Evolutionary conservation across 2,797 vertebrate species (phyloP).

Genomic region (Pipistrellus kuhlii): DNA sequence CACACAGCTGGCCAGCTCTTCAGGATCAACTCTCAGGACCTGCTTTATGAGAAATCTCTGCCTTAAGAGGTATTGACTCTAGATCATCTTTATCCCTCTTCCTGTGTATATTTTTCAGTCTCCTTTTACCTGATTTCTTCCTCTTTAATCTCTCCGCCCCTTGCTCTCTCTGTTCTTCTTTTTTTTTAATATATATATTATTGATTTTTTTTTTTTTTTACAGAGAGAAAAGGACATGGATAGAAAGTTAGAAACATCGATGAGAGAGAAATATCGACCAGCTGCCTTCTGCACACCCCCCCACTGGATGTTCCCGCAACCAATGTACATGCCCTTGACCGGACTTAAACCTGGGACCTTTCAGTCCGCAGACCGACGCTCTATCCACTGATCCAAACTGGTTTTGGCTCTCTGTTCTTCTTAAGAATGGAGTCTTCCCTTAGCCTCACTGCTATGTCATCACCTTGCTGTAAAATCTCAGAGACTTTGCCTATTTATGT

Average conservation of each 20-base stretch:
- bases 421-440: background rate
- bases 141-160: background rate
- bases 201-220: no score
- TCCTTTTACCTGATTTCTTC: background rate
- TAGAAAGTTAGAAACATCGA: no score
- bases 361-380: no score
- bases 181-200: no score
- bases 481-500: constrained; percentile 24
- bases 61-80: constrained; percentile 18
- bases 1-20: background rate
- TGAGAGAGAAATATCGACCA: no score
- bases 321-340: no score
- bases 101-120: background rate
- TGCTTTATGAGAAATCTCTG: background rate
- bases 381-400: no score
- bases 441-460: background rate
- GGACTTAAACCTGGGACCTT: no score
- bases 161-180: background rate
- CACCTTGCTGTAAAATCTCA: background rate
- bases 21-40: background rate
- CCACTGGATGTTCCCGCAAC: no score
- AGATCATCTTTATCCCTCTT: background rate
- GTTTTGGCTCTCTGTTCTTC: background rate
- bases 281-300: no score
- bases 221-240: no score